A percentile compares a stretch with the other conserved stretches of the same genome.
Evolutionary conservation across 2,113 vertebrate genomes (phyloP).

Genomic region (Pollimyrus isidori): DNA sequence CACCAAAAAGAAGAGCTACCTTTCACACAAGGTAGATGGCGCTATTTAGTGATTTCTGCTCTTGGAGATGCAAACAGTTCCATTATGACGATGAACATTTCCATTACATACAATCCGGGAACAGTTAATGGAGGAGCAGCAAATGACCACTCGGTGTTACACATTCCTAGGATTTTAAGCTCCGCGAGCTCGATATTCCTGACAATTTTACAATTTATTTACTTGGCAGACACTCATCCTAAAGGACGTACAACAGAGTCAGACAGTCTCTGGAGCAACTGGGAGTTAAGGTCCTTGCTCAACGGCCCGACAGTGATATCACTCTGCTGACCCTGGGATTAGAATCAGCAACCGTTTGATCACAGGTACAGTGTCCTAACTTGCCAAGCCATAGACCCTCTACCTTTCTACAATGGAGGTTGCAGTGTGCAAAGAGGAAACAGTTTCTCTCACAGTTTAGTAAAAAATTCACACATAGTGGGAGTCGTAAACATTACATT

Average conservation of each 20-base stretch:
- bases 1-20: neutral
- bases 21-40: neutral
- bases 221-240: neutral
- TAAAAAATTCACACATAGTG: slow-evolving; percentile 6
- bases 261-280: neutral
- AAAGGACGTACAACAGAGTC: neutral
- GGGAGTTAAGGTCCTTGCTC: neutral
- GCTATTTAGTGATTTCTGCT: neutral
- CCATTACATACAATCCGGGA: neutral
- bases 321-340: neutral
- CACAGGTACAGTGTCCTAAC: neutral
- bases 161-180: neutral
- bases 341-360: neutral
- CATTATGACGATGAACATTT: neutral
- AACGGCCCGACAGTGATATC: neutral
- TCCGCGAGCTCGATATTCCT: neutral
- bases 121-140: neutral
- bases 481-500: slow-evolving; percentile 2
- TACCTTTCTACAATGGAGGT: neutral
- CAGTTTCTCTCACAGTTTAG: neutral
- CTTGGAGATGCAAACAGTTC: neutral
- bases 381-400: neutral
- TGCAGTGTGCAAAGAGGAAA: neutral
- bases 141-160: neutral
- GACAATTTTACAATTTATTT: neutral